Conservation (phyloP, 2,888 invertebrate species). For the Hirudinaria manillensis region DNA sequence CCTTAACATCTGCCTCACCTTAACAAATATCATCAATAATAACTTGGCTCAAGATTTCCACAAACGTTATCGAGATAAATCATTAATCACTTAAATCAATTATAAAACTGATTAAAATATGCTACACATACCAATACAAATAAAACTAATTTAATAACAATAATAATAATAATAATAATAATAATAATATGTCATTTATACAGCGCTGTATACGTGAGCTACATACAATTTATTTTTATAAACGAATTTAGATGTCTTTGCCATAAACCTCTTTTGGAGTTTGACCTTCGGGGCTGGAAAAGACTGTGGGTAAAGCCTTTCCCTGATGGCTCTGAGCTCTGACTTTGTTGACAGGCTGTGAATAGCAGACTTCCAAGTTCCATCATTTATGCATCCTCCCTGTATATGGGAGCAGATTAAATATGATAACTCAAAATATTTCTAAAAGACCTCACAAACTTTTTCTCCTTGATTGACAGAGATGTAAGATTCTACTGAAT, state of each 20-base stretch:
- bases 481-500: too few relatives aligned
- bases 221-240: background rate
- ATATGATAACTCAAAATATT: background rate
- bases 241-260: too few relatives aligned
- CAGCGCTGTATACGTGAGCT: too few relatives aligned
- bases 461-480: too few relatives aligned
- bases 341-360: slow-evolving; percentile 65
- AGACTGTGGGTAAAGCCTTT: slow-evolving; percentile 63
- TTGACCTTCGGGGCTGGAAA: slow-evolving; percentile 46
- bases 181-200: too few relatives aligned
- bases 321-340: slow-evolving; percentile 65
- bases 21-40: too few relatives aligned
- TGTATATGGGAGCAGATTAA: background rate
- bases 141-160: background rate
- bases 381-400: slow-evolving; percentile 63
- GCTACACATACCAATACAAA: background rate
- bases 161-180: too few relatives aligned
- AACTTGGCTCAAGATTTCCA: too few relatives aligned
- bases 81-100: background rate
- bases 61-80: too few relatives aligned
- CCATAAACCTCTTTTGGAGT: slow-evolving; percentile 41
- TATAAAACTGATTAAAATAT: background rate
- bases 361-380: slow-evolving; percentile 83
- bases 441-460: too few relatives aligned
- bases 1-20: too few relatives aligned